These are phyloP conservation scores for Mylabris phalerata DNA, from an alignment of 1,140 invertebrate genomes.

Conservation along the genomic window DNA sequence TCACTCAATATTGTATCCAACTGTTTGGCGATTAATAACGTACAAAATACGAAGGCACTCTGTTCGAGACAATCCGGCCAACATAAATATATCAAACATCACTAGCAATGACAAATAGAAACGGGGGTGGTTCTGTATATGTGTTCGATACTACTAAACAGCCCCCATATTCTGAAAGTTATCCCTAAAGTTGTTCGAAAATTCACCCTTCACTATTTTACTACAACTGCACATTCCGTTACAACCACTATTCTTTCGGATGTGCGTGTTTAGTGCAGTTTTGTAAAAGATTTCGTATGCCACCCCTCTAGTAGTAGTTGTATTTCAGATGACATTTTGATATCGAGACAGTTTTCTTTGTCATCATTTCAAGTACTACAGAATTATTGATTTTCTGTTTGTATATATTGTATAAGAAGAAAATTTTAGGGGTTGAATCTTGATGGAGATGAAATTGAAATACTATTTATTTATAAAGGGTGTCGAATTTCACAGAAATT, in stretches of 20 bases:
- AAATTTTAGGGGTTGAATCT: no score
- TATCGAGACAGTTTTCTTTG: slow-evolving; percentile 29
- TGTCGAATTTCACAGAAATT: not conserved
- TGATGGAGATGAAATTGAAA: slow-evolving; percentile 4
- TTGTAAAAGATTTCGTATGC: slow-evolving; percentile 32
- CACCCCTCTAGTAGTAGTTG: not conserved
- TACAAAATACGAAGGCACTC: slow-evolving; percentile 25
- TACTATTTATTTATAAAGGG: slow-evolving; percentile 8
- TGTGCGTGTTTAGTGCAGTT: not conserved
- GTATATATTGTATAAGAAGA: no score
- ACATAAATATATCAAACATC: slow-evolving; percentile 40
- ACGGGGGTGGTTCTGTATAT: slow-evolving; percentile 18
- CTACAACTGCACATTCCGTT: slow-evolving; percentile 2
- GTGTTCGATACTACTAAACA: no score
- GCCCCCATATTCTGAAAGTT: not conserved
- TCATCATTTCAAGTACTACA: slow-evolving; percentile 6
- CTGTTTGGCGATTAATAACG: slow-evolving; percentile 27
- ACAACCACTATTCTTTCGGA: not conserved
- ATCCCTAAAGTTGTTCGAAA: not conserved
- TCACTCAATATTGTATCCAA: no score
- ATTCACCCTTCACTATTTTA: slow-evolving; percentile 7
- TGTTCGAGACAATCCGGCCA: slow-evolving; percentile 33
- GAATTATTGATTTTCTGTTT: slow-evolving; percentile 21
- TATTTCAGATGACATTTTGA: slow-evolving; percentile 33
- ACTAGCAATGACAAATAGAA: slow-evolving; percentile 38